phyloP scores from a whole-genome alignment of 1,140 invertebrate species.

The Tetramorium simillimum region DNA sequence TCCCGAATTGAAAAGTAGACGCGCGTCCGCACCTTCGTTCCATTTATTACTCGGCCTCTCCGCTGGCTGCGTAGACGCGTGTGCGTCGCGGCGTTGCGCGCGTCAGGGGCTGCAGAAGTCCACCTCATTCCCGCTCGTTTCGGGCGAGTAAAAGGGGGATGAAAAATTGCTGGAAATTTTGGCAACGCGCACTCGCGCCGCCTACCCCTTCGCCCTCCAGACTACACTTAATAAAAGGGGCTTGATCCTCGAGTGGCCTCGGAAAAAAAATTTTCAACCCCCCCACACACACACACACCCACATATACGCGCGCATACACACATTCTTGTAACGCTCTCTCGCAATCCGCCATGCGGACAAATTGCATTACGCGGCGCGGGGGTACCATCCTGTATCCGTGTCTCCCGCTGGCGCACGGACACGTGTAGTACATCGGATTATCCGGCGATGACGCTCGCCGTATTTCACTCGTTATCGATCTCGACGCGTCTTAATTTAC shows the following conservation, averaged over 20 bases:
- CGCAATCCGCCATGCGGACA: slow-evolving; percentile 51
- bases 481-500: slow-evolving; percentile 60
- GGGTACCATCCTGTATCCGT: slow-evolving; percentile 32
- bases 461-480: slow-evolving; percentile 70
- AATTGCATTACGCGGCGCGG: slow-evolving; percentile 66
- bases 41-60: slow-evolving; percentile 78
- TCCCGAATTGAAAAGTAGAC: slow-evolving; percentile 82
- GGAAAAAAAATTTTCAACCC: slow-evolving; percentile 61
- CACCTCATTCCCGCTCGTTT: slow-evolving; percentile 63
- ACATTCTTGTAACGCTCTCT: slow-evolving; percentile 32
- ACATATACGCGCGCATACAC: not conserved
- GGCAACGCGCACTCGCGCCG: slow-evolving; percentile 51
- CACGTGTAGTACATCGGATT: slow-evolving; percentile 62
- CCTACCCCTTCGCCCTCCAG: slow-evolving; percentile 35
- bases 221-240: slow-evolving; percentile 71
- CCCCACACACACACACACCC: not conserved
- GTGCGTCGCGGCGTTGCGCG: slow-evolving; percentile 21
- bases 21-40: slow-evolving; percentile 73
- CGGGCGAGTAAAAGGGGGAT: slow-evolving; percentile 68
- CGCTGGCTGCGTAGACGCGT: slow-evolving; percentile 40
- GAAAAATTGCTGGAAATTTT: slow-evolving; percentile 78
- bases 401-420: slow-evolving; percentile 22
- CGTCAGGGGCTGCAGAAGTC: slow-evolving; percentile 31
- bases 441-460: slow-evolving; percentile 47
- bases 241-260: slow-evolving; percentile 62